Conservation (phyloP, 2,113 vertebrate species). For the Cheirogaleus medius region DNA sequence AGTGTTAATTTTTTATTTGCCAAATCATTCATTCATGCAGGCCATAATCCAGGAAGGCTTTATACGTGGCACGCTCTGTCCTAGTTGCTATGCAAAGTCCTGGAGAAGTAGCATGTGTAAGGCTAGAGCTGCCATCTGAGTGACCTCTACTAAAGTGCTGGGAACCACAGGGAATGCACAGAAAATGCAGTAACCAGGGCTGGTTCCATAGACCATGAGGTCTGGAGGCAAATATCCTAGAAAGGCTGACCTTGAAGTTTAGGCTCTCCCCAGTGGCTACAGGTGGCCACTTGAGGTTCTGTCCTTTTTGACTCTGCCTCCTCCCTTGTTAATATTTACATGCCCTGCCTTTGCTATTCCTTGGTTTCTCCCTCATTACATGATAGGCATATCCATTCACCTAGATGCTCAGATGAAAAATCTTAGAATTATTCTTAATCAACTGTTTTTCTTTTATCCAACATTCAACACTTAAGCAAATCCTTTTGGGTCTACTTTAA, state of each 20-base stretch:
- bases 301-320: neutral
- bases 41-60: neutral
- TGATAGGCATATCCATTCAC: neutral
- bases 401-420: neutral
- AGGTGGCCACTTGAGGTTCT: neutral
- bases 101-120: fast-evolving
- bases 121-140: neutral
- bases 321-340: neutral
- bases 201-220: neutral
- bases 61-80: neutral
- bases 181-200: neutral
- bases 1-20: neutral
- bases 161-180: neutral
- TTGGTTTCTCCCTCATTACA: neutral
- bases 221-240: neutral
- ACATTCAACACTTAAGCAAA: neutral
- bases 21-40: neutral
- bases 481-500: neutral
- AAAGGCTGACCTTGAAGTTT: neutral
- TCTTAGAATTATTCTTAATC: neutral
- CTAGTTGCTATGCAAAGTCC: neutral
- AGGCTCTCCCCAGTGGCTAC: neutral
- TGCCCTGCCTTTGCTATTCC: neutral
- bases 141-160: neutral
- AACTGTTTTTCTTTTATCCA: neutral